These are phyloP conservation scores for Oscheius sp. DNA, from an alignment of 2,888 invertebrate genomes.

Conservation along the genomic window DNA sequence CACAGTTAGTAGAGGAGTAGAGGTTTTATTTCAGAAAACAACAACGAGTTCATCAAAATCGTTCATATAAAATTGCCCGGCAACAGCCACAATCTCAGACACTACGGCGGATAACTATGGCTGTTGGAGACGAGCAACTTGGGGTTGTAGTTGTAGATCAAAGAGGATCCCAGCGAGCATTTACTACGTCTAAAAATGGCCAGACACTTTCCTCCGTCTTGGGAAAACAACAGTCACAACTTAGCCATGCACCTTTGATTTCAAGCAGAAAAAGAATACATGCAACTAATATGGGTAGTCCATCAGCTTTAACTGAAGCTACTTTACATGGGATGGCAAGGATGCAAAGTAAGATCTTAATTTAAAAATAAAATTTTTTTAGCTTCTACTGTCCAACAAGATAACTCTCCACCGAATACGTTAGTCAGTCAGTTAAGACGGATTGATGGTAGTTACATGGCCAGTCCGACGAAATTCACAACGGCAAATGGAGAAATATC, in stretches of 20 bases:
- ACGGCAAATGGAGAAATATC: constrained; percentile 48
- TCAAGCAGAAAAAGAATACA: constrained; percentile 44
- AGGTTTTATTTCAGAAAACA: background rate
- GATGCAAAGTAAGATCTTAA: background rate
- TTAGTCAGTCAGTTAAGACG: constrained; percentile 37
- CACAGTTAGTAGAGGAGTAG: background rate
- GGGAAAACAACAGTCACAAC: constrained; percentile 7
- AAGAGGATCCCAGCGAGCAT: background rate
- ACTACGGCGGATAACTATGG: constrained; percentile 19
- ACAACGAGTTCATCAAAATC: background rate
- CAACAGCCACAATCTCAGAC: background rate
- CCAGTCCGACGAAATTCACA: constrained; percentile 58
- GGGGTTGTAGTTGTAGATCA: constrained; percentile 27
- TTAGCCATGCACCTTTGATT: constrained; percentile 50
- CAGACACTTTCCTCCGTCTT: constrained; percentile 29
- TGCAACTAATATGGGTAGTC: constrained; percentile 11
- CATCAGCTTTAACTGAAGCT: background rate
- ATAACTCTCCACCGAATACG: constrained; percentile 39
- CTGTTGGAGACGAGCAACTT: constrained; percentile 15
- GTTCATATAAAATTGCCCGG: background rate
- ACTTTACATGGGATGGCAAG: constrained; percentile 4
- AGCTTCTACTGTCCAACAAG: background rate
- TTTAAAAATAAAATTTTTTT: background rate
- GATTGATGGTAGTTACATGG: constrained; percentile 39
- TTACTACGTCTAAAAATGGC: background rate